These are phyloP conservation scores for Amblyopsis rosae DNA, from an alignment of 2,113 vertebrate genomes.

Conservation along the genomic window DNA sequence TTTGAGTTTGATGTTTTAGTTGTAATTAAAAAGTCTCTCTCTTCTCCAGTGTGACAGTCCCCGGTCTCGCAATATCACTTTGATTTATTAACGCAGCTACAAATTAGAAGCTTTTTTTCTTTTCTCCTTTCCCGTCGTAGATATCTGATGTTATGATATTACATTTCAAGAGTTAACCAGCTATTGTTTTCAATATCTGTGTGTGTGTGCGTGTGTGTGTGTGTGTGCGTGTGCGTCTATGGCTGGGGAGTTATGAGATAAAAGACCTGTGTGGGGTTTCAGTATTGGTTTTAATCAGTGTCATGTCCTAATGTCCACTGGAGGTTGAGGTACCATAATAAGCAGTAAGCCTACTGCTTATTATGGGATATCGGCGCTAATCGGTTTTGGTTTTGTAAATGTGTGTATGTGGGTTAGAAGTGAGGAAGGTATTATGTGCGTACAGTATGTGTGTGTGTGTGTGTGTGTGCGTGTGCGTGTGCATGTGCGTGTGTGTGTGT, in stretches of 20 bases:
- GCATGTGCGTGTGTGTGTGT: background rate
- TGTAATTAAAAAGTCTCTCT: conserved; percentile 79
- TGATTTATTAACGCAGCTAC: conserved; percentile 71
- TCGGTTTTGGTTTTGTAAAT: background rate
- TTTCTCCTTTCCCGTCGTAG: background rate
- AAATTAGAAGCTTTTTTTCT: conserved; percentile 38
- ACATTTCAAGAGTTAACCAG: conserved; percentile 41
- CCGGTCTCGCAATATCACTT: conserved; percentile 56
- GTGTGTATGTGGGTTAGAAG: background rate
- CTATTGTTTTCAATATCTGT: conserved; percentile 24
- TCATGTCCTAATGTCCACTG: conserved; percentile 9
- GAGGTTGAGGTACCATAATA: background rate
- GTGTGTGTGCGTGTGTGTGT: conserved; percentile 15
- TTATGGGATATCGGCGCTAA: conserved; percentile 13
- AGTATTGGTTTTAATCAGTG: conserved; percentile 30
- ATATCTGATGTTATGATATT: conserved; percentile 43
- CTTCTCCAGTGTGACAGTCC: conserved; percentile 53
- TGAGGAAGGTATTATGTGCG: no score
- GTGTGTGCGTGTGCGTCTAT: conserved; percentile 21
- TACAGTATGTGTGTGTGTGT: background rate
- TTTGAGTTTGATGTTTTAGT: conserved; percentile 74
- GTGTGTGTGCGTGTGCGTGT: background rate
- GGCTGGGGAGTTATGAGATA: background rate
- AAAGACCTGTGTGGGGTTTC: conserved; percentile 2
- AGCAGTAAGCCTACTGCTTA: conserved; percentile 10